Evolutionary conservation across 2,113 vertebrate genomes (phyloP).

Genomic region (Semnornis frantzii): DNA sequence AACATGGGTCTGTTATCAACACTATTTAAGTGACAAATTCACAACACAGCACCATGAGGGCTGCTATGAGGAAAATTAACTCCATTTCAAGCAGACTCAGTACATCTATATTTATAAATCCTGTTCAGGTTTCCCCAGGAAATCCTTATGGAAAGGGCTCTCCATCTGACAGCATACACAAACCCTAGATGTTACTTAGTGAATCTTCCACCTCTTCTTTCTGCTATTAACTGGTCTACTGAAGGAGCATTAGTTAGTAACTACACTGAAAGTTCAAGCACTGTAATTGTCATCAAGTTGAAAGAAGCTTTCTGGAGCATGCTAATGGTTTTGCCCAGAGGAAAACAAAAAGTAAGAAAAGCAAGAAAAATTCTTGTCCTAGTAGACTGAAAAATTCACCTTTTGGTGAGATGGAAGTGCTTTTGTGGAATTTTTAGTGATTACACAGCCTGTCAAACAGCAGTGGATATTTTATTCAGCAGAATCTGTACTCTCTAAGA

Average conservation of each 20-base stretch:
- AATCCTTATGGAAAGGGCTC: neutral
- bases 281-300: neutral
- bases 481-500: neutral
- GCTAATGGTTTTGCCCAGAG: conserved; percentile 3
- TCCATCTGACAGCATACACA: neutral
- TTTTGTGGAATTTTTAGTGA: neutral
- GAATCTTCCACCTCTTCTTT: neutral
- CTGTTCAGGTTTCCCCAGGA: neutral
- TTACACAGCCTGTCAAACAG: conserved; percentile 24
- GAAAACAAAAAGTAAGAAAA: conserved; percentile 32
- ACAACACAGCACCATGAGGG: neutral
- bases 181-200: neutral
- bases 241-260: neutral
- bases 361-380: neutral
- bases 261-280: neutral
- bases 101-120: neutral
- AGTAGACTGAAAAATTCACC: conserved; percentile 22
- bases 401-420: neutral
- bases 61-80: neutral
- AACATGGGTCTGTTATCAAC: neutral
- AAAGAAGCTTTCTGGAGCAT: neutral
- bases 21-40: neutral
- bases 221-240: neutral
- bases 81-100: neutral
- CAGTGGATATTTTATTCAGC: conserved; percentile 2